Base-by-base conservation (phyloP, 2,888 invertebrate genomes). In the Dione vanillae region DNA sequence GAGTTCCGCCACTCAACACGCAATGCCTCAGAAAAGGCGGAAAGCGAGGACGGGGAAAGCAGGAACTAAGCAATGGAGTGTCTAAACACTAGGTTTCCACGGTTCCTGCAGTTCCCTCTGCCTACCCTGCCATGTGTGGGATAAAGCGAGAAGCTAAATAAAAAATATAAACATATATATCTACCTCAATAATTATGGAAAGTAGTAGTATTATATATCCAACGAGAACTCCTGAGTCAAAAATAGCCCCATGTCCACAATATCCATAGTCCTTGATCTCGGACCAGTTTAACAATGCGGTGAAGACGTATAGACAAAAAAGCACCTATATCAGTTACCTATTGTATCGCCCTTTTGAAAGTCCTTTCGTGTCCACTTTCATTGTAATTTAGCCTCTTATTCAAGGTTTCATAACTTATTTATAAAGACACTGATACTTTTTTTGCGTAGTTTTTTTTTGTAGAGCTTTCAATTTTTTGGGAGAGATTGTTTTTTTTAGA, bases 261-360 rank as follows among this genome's bases (percentile, higher is more conserved):
- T 37, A 37, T 16, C 19, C 47, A 7, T 49, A 19, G 49, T 37
- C 49, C 64, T 64, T 37, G 64, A 64, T 40, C 16, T 12, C 19
- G 37, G 14, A 40, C 40, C 47, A 19, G 64, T 37, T 19, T 49
- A 37, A 51, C 62, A 12, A 19, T 19, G 64, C 8, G 61, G 47
- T 51, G 43, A 43, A 61, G 51, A 52, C 35, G 27, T 52, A 10
- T 12, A 49, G 16, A 52, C 40, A 65, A 71, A 56, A 66, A 66
- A 61, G 51, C 7, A 40, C 40, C 0, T 49, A 70, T 77, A 75
- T 77, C 76, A 45, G 58, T 67, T 77, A 71, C 58, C 72, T 64
- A 73, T 75, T 75, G 75, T 76, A 62, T 20, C 54, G 70, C 66
- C 71, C 72, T 75, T 71, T 76, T 73, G 75, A 70, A 70, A 65